phyloP scores from a whole-genome alignment of 1,140 invertebrate species.

The Cheumatopsyche charites region DNA sequence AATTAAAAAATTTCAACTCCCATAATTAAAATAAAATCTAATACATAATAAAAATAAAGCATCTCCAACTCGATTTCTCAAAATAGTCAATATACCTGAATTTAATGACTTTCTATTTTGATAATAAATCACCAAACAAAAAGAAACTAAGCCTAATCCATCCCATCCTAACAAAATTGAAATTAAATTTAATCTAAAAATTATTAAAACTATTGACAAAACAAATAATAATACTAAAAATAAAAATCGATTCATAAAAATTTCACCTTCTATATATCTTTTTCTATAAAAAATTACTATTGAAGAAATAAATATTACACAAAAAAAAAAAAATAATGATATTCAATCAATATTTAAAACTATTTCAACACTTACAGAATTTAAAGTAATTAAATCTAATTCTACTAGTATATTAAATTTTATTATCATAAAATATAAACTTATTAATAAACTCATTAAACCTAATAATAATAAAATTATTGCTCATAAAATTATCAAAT shows the following conservation, averaged over 20 bases:
- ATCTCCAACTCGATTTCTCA: conserved; percentile 69
- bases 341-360: conserved; percentile 47
- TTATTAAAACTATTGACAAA: conserved; percentile 70
- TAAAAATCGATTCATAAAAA: conserved; percentile 65
- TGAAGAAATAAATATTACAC: conserved; percentile 67
- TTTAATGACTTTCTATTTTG: conserved; percentile 65
- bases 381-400: neutral
- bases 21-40: conserved; percentile 63
- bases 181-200: conserved; percentile 71
- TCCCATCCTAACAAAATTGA: conserved; percentile 73
- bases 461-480: conserved; percentile 48
- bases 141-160: conserved; percentile 70
- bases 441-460: neutral
- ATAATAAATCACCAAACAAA: conserved; percentile 72
- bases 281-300: conserved; percentile 67
- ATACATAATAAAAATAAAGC: conserved; percentile 63
- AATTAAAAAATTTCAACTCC: conserved; percentile 61
- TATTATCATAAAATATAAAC: neutral
- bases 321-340: conserved; percentile 63
- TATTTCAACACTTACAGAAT: neutral
- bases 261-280: conserved; percentile 63
- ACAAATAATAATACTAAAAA: conserved; percentile 69
- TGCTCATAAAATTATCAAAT: conserved; percentile 52
- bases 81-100: conserved; percentile 67
- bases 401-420: neutral